Percentiles rank a stretch among this genome's conserved stretches.
These are phyloP conservation scores for Cheilosia impressa DNA, from an alignment of 2,888 invertebrate genomes.

Conservation along the genomic window DNA sequence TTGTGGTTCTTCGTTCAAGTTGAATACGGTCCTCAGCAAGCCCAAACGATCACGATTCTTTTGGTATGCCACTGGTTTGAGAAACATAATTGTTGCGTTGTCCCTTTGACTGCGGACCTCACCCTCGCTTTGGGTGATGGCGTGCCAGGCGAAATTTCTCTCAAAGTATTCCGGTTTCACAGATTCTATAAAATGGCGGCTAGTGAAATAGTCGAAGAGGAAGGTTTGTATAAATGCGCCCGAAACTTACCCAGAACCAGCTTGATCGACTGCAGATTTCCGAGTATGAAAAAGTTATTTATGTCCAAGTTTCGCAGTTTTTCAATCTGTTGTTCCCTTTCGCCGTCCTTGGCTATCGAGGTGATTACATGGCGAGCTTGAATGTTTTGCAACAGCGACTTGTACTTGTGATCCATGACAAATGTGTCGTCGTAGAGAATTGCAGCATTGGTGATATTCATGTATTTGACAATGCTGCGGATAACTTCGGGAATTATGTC, in stretches of 20 bases:
- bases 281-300: constrained; percentile 94
- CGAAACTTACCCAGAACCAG: constrained; percentile 86
- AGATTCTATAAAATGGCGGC: constrained; percentile 83
- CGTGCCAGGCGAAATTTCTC: constrained; percentile 94
- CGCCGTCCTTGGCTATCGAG: constrained; percentile 85
- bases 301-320: constrained; percentile 92
- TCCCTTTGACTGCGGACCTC: constrained; percentile 90
- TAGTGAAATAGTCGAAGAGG: background rate
- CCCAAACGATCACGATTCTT: constrained; percentile 89
- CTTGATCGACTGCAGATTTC: constrained; percentile 89
- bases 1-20: constrained; percentile 89
- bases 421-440: constrained; percentile 95
- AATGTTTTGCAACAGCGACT: constrained; percentile 94
- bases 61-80: constrained; percentile 89
- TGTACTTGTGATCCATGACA: constrained; percentile 97
- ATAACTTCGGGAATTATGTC: constrained; percentile 93
- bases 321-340: constrained; percentile 87
- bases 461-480: constrained; percentile 90
- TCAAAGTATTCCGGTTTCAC: constrained; percentile 91
- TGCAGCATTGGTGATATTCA: constrained; percentile 96
- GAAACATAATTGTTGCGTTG: constrained; percentile 90
- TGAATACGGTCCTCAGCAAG: constrained; percentile 88
- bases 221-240: background rate
- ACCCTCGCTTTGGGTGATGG: constrained; percentile 90
- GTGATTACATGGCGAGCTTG: constrained; percentile 95